Evolutionary conservation across 2,113 vertebrate species (phyloP), one percentile per base, ranked within the genome.

Genomic region (Heterotilapia buettikoferi): DNA sequence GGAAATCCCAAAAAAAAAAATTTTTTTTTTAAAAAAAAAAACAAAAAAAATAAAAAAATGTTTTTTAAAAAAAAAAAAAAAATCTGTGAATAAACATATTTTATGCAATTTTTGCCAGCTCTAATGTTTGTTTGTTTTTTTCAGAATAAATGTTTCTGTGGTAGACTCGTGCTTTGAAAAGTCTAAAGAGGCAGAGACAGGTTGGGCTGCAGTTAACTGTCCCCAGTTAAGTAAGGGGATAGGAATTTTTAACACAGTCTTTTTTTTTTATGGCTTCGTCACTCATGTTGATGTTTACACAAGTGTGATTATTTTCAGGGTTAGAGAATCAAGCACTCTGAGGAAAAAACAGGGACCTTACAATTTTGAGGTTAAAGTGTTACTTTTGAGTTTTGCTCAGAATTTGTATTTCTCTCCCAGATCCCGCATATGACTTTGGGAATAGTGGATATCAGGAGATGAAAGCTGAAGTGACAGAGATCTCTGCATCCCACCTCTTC

Each of bases 401-500:
- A 50, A 31, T 31, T 78, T 50, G 4, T 0, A n/a, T 26, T 45
- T 73, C 5, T 52, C 61, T 63, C 6, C 6, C 31, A 97, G 95
- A 95, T 29, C 88, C 93, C 3, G 80, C 80, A 19, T 96, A 96
- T 96, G 94, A 95, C 43, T 71, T 90, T 2, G 94, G 96, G 2
- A 96, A 82, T 54, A 93, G 76, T 96, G 95, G 95, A 0, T 95
- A 95, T 84, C 98, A 98, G 93, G 98, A 99, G 94, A 93, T 98
- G 95, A 98, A 98, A 92, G 98, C 98, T 4, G 97, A 97, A 90
- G 94, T 97, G 76, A 97, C 96, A 0, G 97, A 98, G 91, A 89
- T 99, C 36, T 95, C 97, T 7, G 97, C 97, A 45, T 94, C 94
- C 54, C 86, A 14, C 5, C 96, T 97, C 40, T 85, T 96, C 86